A percentile compares a stretch with the other conserved stretches of the same genome.
These are phyloP conservation scores for Anoplophora glabripennis DNA, from an alignment of 1,140 invertebrate species.

Conservation along the genomic window DNA sequence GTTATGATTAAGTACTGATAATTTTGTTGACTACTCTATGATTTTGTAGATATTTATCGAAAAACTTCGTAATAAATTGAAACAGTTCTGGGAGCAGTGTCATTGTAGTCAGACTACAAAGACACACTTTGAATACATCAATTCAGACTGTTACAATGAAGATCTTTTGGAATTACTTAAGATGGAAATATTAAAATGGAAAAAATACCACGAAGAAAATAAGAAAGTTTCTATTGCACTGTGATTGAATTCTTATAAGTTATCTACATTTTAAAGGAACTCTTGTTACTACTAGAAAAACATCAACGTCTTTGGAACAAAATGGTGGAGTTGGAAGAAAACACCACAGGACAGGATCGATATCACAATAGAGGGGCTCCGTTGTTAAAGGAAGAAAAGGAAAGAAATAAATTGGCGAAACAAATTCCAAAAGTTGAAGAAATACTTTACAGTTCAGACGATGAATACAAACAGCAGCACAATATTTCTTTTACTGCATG, in stretches of 20 bases:
- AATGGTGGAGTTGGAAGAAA: slow-evolving; percentile 58
- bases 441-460: slow-evolving; percentile 55
- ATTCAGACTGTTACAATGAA: slow-evolving; percentile 67
- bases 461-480: slow-evolving; percentile 55
- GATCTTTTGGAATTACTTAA: slow-evolving; percentile 69
- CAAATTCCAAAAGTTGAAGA: slow-evolving; percentile 59
- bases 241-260: slow-evolving; percentile 2
- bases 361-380: slow-evolving; percentile 83
- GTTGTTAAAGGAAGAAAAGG: slow-evolving; percentile 78
- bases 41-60: slow-evolving; percentile 60
- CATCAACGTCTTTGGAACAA: slow-evolving; percentile 23
- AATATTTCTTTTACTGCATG: slow-evolving; percentile 57
- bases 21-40: too few relatives aligned
- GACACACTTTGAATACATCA: slow-evolving; percentile 60
- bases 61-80: slow-evolving; percentile 65
- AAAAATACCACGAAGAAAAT: slow-evolving; percentile 65
- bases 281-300: slow-evolving; percentile 61
- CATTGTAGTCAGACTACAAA: slow-evolving; percentile 61
- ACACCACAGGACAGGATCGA: slow-evolving; percentile 71
- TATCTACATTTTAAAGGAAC: slow-evolving; percentile 46
- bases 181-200: slow-evolving; percentile 65
- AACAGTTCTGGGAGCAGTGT: slow-evolving; percentile 69
- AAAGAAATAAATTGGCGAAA: slow-evolving; percentile 65
- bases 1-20: too few relatives aligned
- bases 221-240: slow-evolving; percentile 52